A percentile compares a stretch with the other conserved stretches of the same genome.
Evolutionary conservation across 2,113 vertebrate species (phyloP).

Genomic region (Notothenia coriiceps): DNA sequence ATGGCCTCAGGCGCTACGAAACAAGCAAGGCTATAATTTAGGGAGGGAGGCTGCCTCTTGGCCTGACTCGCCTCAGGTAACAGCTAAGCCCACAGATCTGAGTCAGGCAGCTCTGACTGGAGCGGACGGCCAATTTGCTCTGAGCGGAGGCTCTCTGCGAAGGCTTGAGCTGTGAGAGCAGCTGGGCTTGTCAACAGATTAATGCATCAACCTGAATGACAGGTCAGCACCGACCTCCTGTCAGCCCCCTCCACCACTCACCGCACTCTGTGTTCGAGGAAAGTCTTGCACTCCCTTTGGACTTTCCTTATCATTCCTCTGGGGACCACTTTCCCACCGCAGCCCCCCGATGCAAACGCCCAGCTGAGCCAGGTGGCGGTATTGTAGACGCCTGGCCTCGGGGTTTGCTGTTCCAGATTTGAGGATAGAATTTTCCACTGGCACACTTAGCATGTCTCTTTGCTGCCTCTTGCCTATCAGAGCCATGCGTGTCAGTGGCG

Average conservation of each 20-base stretch:
- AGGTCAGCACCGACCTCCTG: conserved; percentile 59
- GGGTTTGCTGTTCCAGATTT: conserved; percentile 46
- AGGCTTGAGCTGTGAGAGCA: conserved; percentile 74
- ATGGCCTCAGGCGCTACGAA: conserved; percentile 60
- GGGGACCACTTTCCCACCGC: conserved; percentile 24
- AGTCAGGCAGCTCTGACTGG: conserved; percentile 71
- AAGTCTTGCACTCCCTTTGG: conserved; percentile 22
- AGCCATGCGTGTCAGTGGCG: conserved; percentile 71
- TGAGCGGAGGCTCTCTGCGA: conserved; percentile 56
- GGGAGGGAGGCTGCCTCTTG: conserved; percentile 64
- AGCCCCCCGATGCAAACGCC: background rate
- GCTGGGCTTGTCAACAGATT: conserved; percentile 81
- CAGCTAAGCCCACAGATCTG: conserved; percentile 72
- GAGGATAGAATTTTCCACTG: conserved; percentile 75
- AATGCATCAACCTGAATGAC: conserved; percentile 82
- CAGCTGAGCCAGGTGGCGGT: conserved; percentile 68
- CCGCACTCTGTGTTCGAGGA: conserved; percentile 24
- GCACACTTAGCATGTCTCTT: conserved; percentile 69
- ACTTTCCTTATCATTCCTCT: conserved; percentile 39
- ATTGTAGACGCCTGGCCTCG: conserved; percentile 54
- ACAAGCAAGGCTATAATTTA: conserved; percentile 75
- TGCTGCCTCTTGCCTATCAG: conserved; percentile 66
- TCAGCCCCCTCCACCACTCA: conserved; percentile 42
- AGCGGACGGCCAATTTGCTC: conserved; percentile 75
- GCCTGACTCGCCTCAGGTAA: conserved; percentile 80